Evolutionary conservation across 2,113 vertebrate genomes (phyloP).

Genomic region (Chaetorhynchus papuensis): DNA sequence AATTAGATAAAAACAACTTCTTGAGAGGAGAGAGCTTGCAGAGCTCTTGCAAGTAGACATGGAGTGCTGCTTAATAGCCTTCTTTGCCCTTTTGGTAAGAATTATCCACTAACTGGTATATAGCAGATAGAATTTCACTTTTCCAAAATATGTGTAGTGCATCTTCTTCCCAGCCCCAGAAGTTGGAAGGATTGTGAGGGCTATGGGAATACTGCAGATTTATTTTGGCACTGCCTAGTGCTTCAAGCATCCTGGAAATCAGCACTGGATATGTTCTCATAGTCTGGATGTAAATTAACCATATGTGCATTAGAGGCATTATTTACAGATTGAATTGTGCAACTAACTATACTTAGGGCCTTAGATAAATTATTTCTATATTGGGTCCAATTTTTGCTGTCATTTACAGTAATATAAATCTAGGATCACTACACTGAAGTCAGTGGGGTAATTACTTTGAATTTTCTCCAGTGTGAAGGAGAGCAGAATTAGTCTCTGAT

Average conservation of each 20-base stretch:
- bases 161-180: slow-evolving; percentile 29
- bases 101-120: neutral
- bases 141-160: neutral
- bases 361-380: slow-evolving; percentile 52
- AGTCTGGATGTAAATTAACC: slow-evolving; percentile 64
- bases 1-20: slow-evolving; percentile 42
- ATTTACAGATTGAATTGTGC: slow-evolving; percentile 63
- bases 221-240: slow-evolving; percentile 52
- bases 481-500: neutral
- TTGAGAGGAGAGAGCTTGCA: neutral
- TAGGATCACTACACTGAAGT: slow-evolving; percentile 19
- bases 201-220: slow-evolving; percentile 59
- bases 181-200: slow-evolving; percentile 19
- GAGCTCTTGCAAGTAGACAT: neutral
- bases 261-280: slow-evolving; percentile 54
- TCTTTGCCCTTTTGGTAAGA: neutral
- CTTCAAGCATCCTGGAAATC: slow-evolving; percentile 48
- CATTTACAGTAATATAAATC: slow-evolving; percentile 48
- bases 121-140: slow-evolving; percentile 18
- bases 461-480: neutral
- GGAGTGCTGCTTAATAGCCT: neutral
- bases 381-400: slow-evolving; percentile 52
- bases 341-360: slow-evolving; percentile 41
- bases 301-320: slow-evolving; percentile 64
- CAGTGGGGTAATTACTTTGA: slow-evolving; percentile 26